These are phyloP conservation scores for Odontamblyopus lacepedii DNA, from an alignment of 2,797 vertebrate genomes.

Conservation along the genomic window DNA sequence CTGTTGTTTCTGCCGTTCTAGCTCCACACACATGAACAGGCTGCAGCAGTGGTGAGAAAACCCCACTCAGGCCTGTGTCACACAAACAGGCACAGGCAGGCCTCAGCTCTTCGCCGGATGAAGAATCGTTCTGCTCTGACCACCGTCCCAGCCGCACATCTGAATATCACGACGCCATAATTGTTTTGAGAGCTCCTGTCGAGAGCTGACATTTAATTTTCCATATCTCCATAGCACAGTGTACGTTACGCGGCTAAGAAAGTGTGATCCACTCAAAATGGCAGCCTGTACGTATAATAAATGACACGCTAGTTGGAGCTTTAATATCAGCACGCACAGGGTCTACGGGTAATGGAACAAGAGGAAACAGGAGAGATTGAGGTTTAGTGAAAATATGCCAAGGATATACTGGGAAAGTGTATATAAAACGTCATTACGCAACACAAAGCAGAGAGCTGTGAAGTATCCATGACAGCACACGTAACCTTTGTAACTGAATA, in stretches of 20 bases:
- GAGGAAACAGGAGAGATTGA: slow-evolving; percentile 12
- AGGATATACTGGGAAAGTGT: slow-evolving; percentile 25
- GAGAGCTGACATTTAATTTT: slow-evolving; percentile 56
- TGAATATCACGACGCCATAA: slow-evolving; percentile 52
- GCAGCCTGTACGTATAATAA: slow-evolving; percentile 29
- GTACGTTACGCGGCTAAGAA: slow-evolving; percentile 38
- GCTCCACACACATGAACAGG: no score
- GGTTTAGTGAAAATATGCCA: slow-evolving; percentile 20
- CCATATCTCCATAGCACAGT: slow-evolving; percentile 40
- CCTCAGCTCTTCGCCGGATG: slow-evolving; percentile 62
- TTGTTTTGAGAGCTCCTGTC: slow-evolving; percentile 60
- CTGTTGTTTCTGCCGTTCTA: slow-evolving; percentile 39
- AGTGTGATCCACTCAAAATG: slow-evolving; percentile 39
- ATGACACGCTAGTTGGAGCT: slow-evolving; percentile 27
- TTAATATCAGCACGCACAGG: slow-evolving; percentile 27
- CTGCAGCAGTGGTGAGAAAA: slow-evolving; percentile 30
- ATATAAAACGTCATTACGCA: slow-evolving; percentile 38
- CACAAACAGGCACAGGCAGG: slow-evolving; percentile 42
- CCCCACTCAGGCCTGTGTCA: slow-evolving; percentile 53
- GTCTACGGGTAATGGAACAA: slow-evolving; percentile 25
- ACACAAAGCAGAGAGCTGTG: slow-evolving; percentile 61
- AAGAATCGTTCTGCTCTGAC: slow-evolving; percentile 50
- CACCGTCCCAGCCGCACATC: slow-evolving; percentile 43
- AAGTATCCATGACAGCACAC: slow-evolving; percentile 62
- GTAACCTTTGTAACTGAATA: slow-evolving; percentile 71